Evolutionary conservation across 2,888 invertebrate genomes (phyloP).

Genomic region (Sialis fuliginosa): DNA sequence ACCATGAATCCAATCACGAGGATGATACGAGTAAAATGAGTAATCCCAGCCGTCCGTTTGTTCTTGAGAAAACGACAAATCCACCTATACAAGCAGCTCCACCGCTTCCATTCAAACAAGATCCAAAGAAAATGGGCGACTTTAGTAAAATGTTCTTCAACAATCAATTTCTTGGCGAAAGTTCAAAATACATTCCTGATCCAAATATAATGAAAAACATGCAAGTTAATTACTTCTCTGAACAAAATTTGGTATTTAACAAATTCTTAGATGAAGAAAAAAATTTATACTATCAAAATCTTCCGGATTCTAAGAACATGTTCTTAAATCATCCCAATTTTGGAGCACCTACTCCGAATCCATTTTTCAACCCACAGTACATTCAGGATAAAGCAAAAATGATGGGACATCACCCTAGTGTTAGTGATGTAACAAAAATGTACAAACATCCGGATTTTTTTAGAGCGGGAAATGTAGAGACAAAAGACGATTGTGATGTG

Average conservation of each 20-base stretch:
- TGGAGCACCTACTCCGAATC: constrained; percentile 4
- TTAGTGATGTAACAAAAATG: constrained; percentile 5
- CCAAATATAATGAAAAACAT: constrained; percentile 6
- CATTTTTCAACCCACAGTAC: constrained; percentile 5
- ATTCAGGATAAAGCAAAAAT: constrained; percentile 3
- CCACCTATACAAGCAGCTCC: constrained; percentile 6
- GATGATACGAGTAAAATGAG: constrained; percentile 20
- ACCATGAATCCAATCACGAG: constrained; percentile 41
- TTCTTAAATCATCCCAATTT: constrained; percentile 5
- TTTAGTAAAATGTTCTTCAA: constrained; percentile 6
- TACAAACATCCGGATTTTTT: constrained; percentile 32
- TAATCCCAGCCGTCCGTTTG: constrained; percentile 1
- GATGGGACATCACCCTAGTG: constrained; percentile 2
- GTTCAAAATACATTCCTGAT: constrained; percentile 6
- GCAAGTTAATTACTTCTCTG: constrained; percentile 5
- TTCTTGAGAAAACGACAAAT: constrained; percentile 7
- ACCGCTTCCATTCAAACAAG: constrained; percentile 1
- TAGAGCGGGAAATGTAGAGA: constrained; percentile 37
- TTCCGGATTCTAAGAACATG: constrained; percentile 6
- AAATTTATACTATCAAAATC: constrained; percentile 5
- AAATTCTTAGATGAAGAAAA: constrained; percentile 6
- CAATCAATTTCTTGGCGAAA: constrained; percentile 5
- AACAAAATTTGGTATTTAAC: constrained; percentile 5
- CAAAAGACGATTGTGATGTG: constrained; percentile 16
- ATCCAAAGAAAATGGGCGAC: constrained; percentile 7